These are phyloP conservation scores for Batillaria attramentaria DNA, from an alignment of 1,140 invertebrate species.

Conservation along the genomic window DNA sequence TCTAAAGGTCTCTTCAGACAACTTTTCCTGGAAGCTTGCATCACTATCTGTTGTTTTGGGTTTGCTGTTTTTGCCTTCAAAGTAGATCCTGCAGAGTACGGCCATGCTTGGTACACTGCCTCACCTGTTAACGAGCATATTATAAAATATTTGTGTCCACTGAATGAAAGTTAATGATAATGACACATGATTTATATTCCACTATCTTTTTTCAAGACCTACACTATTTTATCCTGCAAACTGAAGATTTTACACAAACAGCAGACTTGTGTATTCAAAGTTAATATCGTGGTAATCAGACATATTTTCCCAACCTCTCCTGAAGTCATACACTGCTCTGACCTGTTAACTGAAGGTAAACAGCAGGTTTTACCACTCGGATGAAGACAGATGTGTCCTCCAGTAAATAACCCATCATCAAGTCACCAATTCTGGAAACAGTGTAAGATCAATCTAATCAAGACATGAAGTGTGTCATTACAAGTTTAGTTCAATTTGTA, in stretches of 20 bases:
- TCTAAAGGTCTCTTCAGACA: too few relatives aligned
- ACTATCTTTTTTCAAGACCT: too few relatives aligned
- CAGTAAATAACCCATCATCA: slow-evolving; percentile 40
- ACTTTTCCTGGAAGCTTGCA: too few relatives aligned
- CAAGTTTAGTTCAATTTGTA: not conserved
- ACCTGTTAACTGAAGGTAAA: slow-evolving; percentile 51
- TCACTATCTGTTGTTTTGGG: too few relatives aligned
- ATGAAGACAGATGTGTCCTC: slow-evolving; percentile 43
- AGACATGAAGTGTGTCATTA: too few relatives aligned
- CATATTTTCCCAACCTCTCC: not conserved
- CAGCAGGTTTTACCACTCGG: slow-evolving; percentile 20
- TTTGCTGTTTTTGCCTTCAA: not conserved
- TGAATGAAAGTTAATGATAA: not conserved
- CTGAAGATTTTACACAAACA: too few relatives aligned
- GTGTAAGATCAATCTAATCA: not conserved
- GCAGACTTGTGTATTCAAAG: not conserved
- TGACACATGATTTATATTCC: not conserved
- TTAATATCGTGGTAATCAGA: not conserved
- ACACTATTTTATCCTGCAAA: too few relatives aligned
- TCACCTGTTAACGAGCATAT: slow-evolving; percentile 10
- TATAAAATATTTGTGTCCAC: not conserved
- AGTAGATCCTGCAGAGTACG: not conserved
- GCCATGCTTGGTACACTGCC: slow-evolving; percentile 22
- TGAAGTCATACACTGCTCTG: too few relatives aligned
- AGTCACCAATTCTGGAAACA: slow-evolving; percentile 41